Evolutionary conservation across 1,140 invertebrate species (phyloP).

Genomic region (Scaptomyza pallida): DNA sequence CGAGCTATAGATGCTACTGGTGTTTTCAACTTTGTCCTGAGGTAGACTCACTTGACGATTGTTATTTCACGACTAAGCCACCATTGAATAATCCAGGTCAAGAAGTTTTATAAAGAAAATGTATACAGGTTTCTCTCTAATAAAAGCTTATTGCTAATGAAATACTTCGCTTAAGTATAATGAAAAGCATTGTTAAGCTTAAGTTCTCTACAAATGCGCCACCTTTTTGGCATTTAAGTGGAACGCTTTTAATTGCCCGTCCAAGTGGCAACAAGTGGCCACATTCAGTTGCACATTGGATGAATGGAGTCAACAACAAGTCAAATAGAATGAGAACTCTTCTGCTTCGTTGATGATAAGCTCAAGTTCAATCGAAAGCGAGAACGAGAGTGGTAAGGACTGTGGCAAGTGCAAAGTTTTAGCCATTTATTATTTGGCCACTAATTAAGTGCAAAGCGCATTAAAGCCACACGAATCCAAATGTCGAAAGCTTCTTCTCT

Average conservation of each 20-base stretch:
- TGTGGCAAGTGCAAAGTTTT: constrained; percentile 32
- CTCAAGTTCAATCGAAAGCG: constrained; percentile 4
- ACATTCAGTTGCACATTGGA: constrained; percentile 1
- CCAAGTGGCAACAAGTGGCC: constrained; percentile 13
- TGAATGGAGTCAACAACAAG: constrained; percentile 1
- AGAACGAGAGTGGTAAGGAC: background rate
- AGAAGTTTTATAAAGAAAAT: too few relatives aligned
- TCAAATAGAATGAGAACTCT: constrained; percentile 19
- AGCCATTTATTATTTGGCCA: constrained; percentile 47
- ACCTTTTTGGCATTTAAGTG: background rate
- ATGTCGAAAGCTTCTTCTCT: constrained; percentile 25
- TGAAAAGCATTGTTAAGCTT: too few relatives aligned
- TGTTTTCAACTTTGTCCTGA: too few relatives aligned
- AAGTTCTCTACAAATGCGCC: background rate
- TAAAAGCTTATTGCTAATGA: too few relatives aligned
- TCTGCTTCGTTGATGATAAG: constrained; percentile 20
- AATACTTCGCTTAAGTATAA: too few relatives aligned
- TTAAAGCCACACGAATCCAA: constrained; percentile 40
- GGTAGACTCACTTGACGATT: too few relatives aligned
- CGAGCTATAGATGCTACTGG: too few relatives aligned
- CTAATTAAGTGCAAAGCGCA: constrained; percentile 51
- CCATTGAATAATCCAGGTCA: too few relatives aligned
- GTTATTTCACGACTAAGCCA: too few relatives aligned
- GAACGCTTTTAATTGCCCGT: background rate
- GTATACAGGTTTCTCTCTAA: too few relatives aligned